These are phyloP conservation scores for Argentina silus DNA, from an alignment of 2,797 vertebrate species.

Conservation along the genomic window DNA sequence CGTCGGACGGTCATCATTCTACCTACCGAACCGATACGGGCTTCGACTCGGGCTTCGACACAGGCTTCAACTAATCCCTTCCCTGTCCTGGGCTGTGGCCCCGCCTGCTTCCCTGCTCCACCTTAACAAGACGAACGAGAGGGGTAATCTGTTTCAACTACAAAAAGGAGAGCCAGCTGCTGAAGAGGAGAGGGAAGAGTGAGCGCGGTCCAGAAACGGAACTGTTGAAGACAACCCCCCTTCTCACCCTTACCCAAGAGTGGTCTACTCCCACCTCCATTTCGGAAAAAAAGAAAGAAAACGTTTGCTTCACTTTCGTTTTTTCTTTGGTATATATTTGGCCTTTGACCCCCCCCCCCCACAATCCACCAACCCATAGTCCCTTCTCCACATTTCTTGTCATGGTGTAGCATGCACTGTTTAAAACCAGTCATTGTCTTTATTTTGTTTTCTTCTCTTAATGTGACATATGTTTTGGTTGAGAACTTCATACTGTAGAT, in stretches of 20 bases:
- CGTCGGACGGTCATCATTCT: constrained; percentile 89
- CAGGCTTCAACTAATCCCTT: constrained; percentile 88
- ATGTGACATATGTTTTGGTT: constrained; percentile 52
- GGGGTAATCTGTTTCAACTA: constrained; percentile 72
- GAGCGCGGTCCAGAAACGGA: constrained; percentile 71
- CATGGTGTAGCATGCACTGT: constrained; percentile 92
- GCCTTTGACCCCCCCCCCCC: constrained; percentile 66
- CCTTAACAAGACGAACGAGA: constrained; percentile 65
- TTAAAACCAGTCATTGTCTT: constrained; percentile 62
- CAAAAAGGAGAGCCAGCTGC: constrained; percentile 49
- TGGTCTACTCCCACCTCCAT: constrained; percentile 14
- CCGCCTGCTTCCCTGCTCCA: constrained; percentile 70
- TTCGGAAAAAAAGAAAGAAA: constrained; percentile 59
- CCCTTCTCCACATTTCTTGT: constrained; percentile 59
- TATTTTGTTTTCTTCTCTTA: constrained; percentile 45
- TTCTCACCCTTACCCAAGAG: constrained; percentile 3
- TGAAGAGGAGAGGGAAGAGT: constrained; percentile 69
- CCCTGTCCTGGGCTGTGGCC: constrained; percentile 10
- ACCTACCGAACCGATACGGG: constrained; percentile 94
- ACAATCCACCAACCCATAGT: constrained; percentile 37
- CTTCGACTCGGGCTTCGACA: constrained; percentile 88
- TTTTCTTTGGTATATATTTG: constrained; percentile 64
- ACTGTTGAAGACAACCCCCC: constrained; percentile 63
- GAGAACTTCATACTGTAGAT: constrained; percentile 46
- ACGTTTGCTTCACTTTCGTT: constrained; percentile 58